A percentile compares a stretch with the other conserved stretches of the same genome.
These are phyloP conservation scores for Tachina lurida DNA, from an alignment of 2,888 invertebrate species.

Conservation along the genomic window DNA sequence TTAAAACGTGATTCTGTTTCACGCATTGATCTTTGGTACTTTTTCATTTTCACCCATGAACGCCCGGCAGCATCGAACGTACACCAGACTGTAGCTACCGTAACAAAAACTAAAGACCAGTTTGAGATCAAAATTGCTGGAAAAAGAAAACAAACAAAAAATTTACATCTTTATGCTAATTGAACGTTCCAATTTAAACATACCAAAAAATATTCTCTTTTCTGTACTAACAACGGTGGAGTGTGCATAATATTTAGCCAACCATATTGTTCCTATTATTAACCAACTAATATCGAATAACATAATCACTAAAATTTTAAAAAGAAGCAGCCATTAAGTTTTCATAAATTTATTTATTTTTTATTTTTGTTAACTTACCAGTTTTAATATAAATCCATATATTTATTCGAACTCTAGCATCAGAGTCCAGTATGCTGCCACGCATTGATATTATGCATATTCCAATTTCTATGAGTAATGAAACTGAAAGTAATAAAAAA, in stretches of 20 bases:
- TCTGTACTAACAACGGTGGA: slow-evolving; percentile 87
- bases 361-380: slow-evolving; percentile 82
- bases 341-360: not conserved
- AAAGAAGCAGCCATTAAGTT: not conserved
- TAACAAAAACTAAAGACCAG: slow-evolving; percentile 88
- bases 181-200: slow-evolving; percentile 74
- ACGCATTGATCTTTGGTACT: slow-evolving; percentile 91
- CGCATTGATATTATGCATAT: slow-evolving; percentile 90
- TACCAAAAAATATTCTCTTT: slow-evolving; percentile 90
- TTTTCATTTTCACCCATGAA: slow-evolving; percentile 95
- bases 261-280: slow-evolving; percentile 89
- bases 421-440: slow-evolving; percentile 91
- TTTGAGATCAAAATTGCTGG: slow-evolving; percentile 90
- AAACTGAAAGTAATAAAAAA: slow-evolving; percentile 79
- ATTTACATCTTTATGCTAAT: not conserved
- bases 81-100: slow-evolving; percentile 92
- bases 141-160: slow-evolving; percentile 23
- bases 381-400: slow-evolving; percentile 90
- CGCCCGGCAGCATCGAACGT: slow-evolving; percentile 94
- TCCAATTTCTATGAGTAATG: slow-evolving; percentile 87
- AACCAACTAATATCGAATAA: slow-evolving; percentile 90
- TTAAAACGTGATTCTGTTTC: slow-evolving; percentile 90
- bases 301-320: slow-evolving; percentile 86
- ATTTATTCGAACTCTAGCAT: slow-evolving; percentile 89
- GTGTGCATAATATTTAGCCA: slow-evolving; percentile 86